A percentile compares a stretch with the other conserved stretches of the same genome.
These are phyloP conservation scores for Caenorhabditis macrosperma DNA, from an alignment of 2,888 invertebrate genomes.

Conservation along the genomic window DNA sequence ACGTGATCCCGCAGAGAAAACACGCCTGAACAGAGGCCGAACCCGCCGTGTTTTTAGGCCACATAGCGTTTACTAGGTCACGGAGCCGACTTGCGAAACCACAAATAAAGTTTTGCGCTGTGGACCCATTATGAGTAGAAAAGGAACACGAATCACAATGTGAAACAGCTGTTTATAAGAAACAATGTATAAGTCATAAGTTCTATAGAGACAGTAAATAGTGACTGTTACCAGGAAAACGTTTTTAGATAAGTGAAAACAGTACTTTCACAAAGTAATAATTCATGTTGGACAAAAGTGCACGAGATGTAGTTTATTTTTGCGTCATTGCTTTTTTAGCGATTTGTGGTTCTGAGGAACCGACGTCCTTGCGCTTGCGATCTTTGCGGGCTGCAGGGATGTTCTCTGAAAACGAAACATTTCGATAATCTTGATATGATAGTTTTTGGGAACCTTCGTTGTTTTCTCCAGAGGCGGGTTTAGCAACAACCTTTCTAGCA, in stretches of 20 bases:
- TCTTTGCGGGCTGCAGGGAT: background rate
- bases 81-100: background rate
- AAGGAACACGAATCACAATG: too few relatives aligned
- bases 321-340: constrained; percentile 11
- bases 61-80: background rate
- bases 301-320: background rate
- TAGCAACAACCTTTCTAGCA: background rate
- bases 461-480: background rate
- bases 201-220: too few relatives aligned
- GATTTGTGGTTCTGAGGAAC: background rate
- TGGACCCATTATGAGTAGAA: background rate
- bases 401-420: background rate
- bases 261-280: background rate
- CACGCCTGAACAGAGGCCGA: constrained; percentile 1
- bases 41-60: constrained; percentile 8
- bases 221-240: too few relatives aligned
- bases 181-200: too few relatives aligned
- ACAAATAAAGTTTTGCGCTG: background rate
- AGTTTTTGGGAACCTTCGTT: too few relatives aligned
- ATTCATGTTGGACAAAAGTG: background rate
- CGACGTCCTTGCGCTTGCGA: constrained; percentile 25
- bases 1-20: constrained; percentile 26
- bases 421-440: too few relatives aligned
- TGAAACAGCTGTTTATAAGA: too few relatives aligned
- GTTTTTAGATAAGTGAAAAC: too few relatives aligned